Evolutionary conservation across 2,113 vertebrate genomes (phyloP).

Genomic region (Arenaria interpres): DNA sequence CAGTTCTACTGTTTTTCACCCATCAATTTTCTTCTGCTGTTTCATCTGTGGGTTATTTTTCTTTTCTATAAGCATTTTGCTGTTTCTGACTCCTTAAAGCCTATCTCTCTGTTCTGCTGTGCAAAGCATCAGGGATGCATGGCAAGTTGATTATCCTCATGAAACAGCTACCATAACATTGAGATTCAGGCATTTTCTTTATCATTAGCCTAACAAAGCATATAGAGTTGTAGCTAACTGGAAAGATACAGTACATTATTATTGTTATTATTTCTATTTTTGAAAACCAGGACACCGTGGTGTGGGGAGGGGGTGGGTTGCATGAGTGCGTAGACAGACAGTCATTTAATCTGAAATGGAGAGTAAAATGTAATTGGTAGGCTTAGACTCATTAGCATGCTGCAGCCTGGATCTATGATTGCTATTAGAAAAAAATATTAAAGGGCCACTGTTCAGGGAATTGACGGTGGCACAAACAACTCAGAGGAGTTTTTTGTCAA

Average conservation of each 20-base stretch:
- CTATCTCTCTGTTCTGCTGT: conserved; percentile 44
- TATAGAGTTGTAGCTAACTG: conserved; percentile 61
- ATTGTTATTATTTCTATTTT: conserved; percentile 70
- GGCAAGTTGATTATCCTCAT: conserved; percentile 61
- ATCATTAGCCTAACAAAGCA: conserved; percentile 69
- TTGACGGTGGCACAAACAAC: conserved; percentile 61
- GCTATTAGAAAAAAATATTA: conserved; percentile 61
- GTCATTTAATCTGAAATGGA: conserved; percentile 65
- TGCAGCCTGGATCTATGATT: conserved; percentile 47
- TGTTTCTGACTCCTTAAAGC: conserved; percentile 33
- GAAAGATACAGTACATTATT: conserved; percentile 65
- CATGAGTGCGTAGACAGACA: not conserved
- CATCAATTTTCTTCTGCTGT: not conserved
- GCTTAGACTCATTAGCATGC: conserved; percentile 62
- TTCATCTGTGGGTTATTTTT: conserved; percentile 24
- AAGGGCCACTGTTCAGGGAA: conserved; percentile 42
- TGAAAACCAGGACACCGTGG: conserved; percentile 22
- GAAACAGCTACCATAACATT: conserved; percentile 52
- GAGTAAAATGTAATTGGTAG: conserved; percentile 65
- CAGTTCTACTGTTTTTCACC: not conserved
- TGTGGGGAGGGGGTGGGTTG: not conserved
- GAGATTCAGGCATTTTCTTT: conserved; percentile 65
- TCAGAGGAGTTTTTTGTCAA: conserved; percentile 39
- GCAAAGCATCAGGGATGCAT: conserved; percentile 40
- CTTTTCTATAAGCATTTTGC: not conserved